Evolutionary conservation across 2,888 invertebrate genomes (phyloP).

Genomic region (Caenorhabditis parvicauda): DNA sequence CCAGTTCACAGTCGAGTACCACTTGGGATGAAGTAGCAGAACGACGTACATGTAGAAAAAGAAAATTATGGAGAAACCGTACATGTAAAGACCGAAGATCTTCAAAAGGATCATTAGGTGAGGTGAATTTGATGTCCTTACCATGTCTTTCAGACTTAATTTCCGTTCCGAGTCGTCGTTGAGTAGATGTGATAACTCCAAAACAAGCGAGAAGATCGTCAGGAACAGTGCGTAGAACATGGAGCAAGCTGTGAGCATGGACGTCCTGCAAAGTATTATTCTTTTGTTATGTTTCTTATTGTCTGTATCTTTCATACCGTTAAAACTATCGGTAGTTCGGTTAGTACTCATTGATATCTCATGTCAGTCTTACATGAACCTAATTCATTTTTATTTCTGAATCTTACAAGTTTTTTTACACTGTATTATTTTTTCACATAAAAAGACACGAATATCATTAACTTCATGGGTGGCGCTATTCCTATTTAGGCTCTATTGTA

Average conservation of each 20-base stretch:
- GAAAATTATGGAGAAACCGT: conserved; percentile 50
- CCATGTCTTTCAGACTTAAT: conserved; percentile 49
- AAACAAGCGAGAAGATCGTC: conserved; percentile 55
- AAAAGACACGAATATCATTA: too few relatives aligned
- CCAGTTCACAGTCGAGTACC: conserved; percentile 39
- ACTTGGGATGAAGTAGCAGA: conserved; percentile 50
- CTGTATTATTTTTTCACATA: too few relatives aligned
- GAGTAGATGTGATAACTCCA: conserved; percentile 54
- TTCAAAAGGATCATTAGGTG: conserved; percentile 13
- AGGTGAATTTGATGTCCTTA: conserved; percentile 12
- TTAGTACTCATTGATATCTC: too few relatives aligned
- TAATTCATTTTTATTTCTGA: too few relatives aligned
- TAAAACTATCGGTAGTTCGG: too few relatives aligned
- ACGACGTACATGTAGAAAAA: conserved; percentile 56
- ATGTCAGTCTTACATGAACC: too few relatives aligned
- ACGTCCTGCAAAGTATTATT: conserved; percentile 45
- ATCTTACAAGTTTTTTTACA: too few relatives aligned
- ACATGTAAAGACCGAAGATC: conserved; percentile 59
- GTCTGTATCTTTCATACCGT: too few relatives aligned
- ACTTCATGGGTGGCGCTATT: too few relatives aligned
- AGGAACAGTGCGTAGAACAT: conserved; percentile 47
- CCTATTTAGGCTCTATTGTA: too few relatives aligned
- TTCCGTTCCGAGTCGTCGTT: conserved; percentile 46
- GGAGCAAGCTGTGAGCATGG: conserved; percentile 48
- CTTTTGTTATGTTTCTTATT: too few relatives aligned